These are phyloP conservation scores for Pilophorus perplexus DNA, from an alignment of 2,888 invertebrate species.

Conservation along the genomic window DNA sequence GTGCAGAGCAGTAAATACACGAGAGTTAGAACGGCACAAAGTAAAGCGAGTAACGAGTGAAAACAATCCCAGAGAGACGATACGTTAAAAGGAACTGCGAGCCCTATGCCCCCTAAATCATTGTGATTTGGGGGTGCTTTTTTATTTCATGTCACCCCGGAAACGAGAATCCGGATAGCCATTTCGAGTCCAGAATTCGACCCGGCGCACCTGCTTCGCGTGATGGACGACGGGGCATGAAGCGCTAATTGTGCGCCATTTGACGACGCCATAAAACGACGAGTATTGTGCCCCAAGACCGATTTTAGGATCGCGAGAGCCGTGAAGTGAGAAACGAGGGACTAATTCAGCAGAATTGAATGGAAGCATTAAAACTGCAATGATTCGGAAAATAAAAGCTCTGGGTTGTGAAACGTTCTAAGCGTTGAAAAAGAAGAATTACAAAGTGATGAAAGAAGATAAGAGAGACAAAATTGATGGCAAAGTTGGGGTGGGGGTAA, in stretches of 20 bases:
- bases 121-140: conserved; percentile 1
- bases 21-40: background rate
- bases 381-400: no score
- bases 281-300: background rate
- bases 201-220: background rate
- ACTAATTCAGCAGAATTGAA: no score
- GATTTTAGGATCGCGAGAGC: conserved; percentile 1
- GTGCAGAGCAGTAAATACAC: conserved; percentile 17
- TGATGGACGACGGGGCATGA: background rate
- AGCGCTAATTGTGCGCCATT: conserved; percentile 11
- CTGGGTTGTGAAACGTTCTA: no score
- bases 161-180: background rate
- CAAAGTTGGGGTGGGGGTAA: no score
- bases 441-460: no score
- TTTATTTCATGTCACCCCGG: background rate
- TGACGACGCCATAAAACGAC: background rate
- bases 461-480: no score
- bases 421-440: no score
- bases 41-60: conserved; percentile 4
- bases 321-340: no score
- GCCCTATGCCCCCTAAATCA: background rate
- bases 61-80: conserved; percentile 13
- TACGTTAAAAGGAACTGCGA: conserved; percentile 17
- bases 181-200: no score
- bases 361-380: no score